A percentile compares a stretch with the other conserved stretches of the same genome.
Evolutionary conservation across 2,113 vertebrate species (phyloP).

Genomic region (Eurypyga helias): DNA sequence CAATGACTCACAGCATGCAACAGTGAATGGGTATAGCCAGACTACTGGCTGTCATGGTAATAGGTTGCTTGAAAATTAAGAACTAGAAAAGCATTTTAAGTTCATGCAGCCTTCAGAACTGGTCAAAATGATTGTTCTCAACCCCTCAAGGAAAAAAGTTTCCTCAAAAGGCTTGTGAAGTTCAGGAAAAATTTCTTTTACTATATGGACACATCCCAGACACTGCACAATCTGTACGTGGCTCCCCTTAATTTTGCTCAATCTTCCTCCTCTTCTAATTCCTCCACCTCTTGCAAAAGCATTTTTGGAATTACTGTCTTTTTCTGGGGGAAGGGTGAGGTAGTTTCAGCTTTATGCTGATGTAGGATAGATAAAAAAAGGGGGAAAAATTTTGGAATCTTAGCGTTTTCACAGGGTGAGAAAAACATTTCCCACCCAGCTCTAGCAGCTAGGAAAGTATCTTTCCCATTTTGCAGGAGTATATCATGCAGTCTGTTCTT

Average conservation of each 20-base stretch:
- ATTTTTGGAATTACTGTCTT: background rate
- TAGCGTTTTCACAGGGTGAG: background rate
- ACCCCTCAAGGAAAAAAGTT: background rate
- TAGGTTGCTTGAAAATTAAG: background rate
- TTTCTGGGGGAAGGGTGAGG: background rate
- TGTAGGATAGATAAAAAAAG: background rate
- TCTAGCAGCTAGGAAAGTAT: background rate
- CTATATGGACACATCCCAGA: background rate
- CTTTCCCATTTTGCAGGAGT: background rate
- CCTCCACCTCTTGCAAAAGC: background rate
- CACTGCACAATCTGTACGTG: background rate
- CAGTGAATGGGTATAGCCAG: background rate
- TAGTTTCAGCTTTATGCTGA: background rate
- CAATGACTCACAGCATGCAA: background rate
- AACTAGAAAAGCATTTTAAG: background rate
- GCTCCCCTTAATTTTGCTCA: background rate
- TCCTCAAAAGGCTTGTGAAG: background rate
- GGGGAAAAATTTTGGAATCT: background rate
- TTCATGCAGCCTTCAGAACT: background rate
- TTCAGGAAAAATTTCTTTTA: background rate
- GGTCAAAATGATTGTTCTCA: background rate
- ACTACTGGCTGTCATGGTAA: background rate
- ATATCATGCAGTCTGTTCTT: background rate
- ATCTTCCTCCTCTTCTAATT: background rate
- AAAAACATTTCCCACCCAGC: conserved; percentile 1